Evolutionary conservation across 2,888 invertebrate species (phyloP).

Genomic region (Drosophila tanythrix): DNA sequence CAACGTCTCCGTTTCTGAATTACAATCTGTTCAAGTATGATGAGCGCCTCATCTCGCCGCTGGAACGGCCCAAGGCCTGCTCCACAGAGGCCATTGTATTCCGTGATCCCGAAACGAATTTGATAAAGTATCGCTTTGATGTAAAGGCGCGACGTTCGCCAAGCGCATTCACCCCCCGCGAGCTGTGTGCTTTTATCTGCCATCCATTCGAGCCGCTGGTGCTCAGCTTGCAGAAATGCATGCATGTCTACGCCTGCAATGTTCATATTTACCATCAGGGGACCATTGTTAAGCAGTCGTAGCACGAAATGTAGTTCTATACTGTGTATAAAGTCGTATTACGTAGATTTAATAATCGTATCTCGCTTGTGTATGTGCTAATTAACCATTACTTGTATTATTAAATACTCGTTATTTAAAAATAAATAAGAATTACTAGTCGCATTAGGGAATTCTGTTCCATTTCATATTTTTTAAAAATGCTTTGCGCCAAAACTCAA

Average conservation of each 20-base stretch:
- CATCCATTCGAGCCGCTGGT: conserved; percentile 98
- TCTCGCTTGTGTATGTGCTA: not conserved
- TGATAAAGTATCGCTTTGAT: conserved; percentile 92
- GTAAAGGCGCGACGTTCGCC: conserved; percentile 47
- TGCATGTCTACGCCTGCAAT: conserved; percentile 97
- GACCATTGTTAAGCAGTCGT: conserved; percentile 59
- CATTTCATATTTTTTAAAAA: not conserved
- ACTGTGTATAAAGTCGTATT: conserved; percentile 1
- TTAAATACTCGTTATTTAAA: conserved; percentile 9
- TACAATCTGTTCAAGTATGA: conserved; percentile 96
- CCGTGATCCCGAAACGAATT: conserved; percentile 92
- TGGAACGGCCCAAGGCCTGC: conserved; percentile 95
- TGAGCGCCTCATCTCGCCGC: conserved; percentile 97
- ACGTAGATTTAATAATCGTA: conserved; percentile 4
- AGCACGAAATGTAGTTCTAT: not conserved
- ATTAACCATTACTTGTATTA: not conserved
- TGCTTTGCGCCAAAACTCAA: not conserved
- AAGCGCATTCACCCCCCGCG: conserved; percentile 86
- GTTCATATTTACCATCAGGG: conserved; percentile 92
- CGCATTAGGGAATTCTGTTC: not conserved
- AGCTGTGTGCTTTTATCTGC: conserved; percentile 96
- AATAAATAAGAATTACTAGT: not conserved
- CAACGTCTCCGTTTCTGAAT: conserved; percentile 96
- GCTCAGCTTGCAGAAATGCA: conserved; percentile 96
- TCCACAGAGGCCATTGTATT: conserved; percentile 94